phyloP scores from a whole-genome alignment of 2,797 vertebrate genomes.

The Malurus splendens region DNA sequence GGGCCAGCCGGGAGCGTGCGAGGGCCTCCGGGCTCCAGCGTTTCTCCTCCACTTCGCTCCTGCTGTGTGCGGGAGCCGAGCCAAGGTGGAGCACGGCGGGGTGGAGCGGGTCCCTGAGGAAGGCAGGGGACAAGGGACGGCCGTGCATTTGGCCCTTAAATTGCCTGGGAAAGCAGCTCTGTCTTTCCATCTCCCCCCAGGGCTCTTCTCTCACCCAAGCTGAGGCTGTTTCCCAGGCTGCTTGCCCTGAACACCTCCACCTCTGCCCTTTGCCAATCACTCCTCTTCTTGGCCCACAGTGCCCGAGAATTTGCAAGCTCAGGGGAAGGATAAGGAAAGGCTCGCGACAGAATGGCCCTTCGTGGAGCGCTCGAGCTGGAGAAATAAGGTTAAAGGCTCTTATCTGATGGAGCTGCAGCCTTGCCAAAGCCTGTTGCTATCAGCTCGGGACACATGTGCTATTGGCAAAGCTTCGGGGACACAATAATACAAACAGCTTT shows the following conservation, averaged over 20 bases:
- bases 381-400: conserved; percentile 53
- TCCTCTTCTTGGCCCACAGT: not conserved
- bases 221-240: not conserved
- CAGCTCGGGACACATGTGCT: conserved; percentile 70
- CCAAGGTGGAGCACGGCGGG: conserved; percentile 42
- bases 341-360: not conserved
- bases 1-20: conserved; percentile 32
- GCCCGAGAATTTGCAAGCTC: not conserved
- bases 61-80: conserved; percentile 32
- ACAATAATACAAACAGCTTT: conserved; percentile 68
- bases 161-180: conserved; percentile 37
- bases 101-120: conserved; percentile 36
- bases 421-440: conserved; percentile 71
- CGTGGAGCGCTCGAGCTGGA: not conserved
- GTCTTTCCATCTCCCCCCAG: not conserved
- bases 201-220: not conserved
- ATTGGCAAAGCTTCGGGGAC: conserved; percentile 68
- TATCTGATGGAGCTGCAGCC: conserved; percentile 62
- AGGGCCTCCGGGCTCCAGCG: conserved; percentile 10
- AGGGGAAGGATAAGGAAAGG: not conserved
- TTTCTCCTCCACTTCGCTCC: conserved; percentile 34
- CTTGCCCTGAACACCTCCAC: not conserved
- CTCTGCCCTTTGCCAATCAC: not conserved
- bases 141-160: not conserved
- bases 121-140: conserved; percentile 6